These are phyloP conservation scores for Mionectes macconnelli DNA, from an alignment of 2,113 vertebrate genomes.

Conservation along the genomic window DNA sequence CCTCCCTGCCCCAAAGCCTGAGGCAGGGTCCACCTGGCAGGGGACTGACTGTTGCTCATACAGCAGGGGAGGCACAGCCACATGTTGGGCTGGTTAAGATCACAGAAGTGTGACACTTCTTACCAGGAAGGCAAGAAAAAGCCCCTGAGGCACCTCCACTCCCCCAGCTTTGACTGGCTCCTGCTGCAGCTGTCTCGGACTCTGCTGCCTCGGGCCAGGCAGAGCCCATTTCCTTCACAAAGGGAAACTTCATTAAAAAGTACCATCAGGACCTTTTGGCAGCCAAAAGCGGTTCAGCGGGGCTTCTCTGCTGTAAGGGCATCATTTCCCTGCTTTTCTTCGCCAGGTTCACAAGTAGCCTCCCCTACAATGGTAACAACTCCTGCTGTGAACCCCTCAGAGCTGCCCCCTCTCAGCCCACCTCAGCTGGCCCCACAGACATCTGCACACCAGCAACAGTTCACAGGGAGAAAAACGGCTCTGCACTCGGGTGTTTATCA, in stretches of 20 bases:
- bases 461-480: background rate
- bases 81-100: background rate
- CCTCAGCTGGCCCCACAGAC: background rate
- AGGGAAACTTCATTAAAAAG: background rate
- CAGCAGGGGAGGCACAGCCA: background rate
- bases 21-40: background rate
- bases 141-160: background rate
- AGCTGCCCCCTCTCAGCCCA: background rate
- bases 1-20: background rate
- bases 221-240: background rate
- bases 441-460: background rate
- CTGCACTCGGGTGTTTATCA: background rate
- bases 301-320: background rate
- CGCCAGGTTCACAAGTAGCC: background rate
- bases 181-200: background rate
- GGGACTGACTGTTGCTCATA: background rate
- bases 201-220: background rate
- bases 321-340: background rate
- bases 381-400: background rate
- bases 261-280: background rate
- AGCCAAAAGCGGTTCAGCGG: background rate
- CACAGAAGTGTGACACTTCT: background rate
- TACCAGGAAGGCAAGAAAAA: background rate
- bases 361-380: rapidly evolving
- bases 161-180: background rate